These are phyloP conservation scores for Lathronympha strigana DNA, from an alignment of 2,888 invertebrate genomes.

Conservation along the genomic window DNA sequence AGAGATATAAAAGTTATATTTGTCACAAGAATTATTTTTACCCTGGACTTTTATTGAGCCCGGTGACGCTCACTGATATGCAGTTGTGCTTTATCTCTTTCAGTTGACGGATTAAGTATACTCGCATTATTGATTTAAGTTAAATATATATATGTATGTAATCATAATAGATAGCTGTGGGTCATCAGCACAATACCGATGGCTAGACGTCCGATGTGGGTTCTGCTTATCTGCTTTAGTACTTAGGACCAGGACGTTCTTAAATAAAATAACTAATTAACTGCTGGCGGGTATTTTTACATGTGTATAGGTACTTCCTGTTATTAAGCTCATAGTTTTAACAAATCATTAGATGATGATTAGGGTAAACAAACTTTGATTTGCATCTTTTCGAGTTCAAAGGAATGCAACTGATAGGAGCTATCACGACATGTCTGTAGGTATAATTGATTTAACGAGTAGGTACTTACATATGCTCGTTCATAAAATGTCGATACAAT, in stretches of 20 bases:
- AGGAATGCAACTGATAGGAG: conserved; percentile 22
- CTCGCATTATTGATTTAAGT: conserved; percentile 21
- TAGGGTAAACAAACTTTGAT: conserved; percentile 31
- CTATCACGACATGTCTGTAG: conserved; percentile 23
- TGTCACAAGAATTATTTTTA: conserved; percentile 63
- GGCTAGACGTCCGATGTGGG: conserved; percentile 12
- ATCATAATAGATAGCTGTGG: conserved; percentile 34
- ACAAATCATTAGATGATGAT: conserved; percentile 22
- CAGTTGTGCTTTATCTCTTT: conserved; percentile 43
- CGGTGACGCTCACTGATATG: conserved; percentile 50
- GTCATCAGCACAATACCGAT: conserved; percentile 33
- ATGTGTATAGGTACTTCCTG: background rate
- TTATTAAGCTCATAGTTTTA: background rate
- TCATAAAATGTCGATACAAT: conserved; percentile 6
- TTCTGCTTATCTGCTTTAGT: background rate
- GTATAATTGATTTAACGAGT: conserved; percentile 26
- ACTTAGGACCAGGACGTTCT: background rate
- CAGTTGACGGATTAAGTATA: conserved; percentile 38
- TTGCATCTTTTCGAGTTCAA: conserved; percentile 29
- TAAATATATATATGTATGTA: conserved; percentile 27
- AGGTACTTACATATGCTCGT: conserved; percentile 1
- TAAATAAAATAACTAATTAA: background rate
- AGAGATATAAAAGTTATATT: conserved; percentile 57
- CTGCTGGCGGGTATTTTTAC: background rate
- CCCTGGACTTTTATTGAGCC: conserved; percentile 50